Percentiles rank a stretch among this genome's conserved stretches.
These are phyloP conservation scores for Triplophysa tibetana DNA, from an alignment of 2,113 vertebrate species.

Conservation along the genomic window DNA sequence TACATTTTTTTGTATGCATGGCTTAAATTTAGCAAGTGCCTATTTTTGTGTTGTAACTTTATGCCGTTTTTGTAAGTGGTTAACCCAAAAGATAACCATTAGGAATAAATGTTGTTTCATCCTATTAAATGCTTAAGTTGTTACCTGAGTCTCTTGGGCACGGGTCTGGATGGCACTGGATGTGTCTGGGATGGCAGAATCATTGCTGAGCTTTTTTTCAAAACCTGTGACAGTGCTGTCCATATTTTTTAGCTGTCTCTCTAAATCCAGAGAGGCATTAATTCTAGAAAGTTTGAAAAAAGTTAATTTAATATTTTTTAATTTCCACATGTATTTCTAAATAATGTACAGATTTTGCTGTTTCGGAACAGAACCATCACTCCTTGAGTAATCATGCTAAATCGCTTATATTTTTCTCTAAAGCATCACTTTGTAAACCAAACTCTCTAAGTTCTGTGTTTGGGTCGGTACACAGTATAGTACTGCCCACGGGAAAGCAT, in stretches of 20 bases:
- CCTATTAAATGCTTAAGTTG: not conserved
- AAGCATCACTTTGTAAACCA: too few species aligned
- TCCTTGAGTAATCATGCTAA: too few species aligned
- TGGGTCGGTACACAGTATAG: too few species aligned
- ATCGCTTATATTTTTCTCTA: too few species aligned
- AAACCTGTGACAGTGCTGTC: constrained; percentile 80
- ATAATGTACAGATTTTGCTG: too few species aligned
- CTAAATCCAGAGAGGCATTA: constrained; percentile 84
- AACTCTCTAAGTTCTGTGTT: too few species aligned
- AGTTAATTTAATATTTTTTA: not conserved
- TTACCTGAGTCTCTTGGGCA: constrained; percentile 79
- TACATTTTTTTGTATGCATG: too few species aligned
- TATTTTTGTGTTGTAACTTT: too few species aligned
- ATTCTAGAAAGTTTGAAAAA: constrained; percentile 70
- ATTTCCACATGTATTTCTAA: not conserved
- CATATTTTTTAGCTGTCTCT: constrained; percentile 83
- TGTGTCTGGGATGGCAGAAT: constrained; percentile 73
- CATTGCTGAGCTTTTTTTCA: constrained; percentile 82
- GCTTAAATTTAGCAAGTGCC: not conserved
- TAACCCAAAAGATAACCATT: too few species aligned
- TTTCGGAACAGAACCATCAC: too few species aligned
- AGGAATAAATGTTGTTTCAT: not conserved
- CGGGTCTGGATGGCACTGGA: constrained; percentile 77
- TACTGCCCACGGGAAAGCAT: too few species aligned
- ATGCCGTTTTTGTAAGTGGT: too few species aligned